Evolutionary conservation across 2,888 invertebrate species (phyloP).

Genomic region (Vanessa cardui): DNA sequence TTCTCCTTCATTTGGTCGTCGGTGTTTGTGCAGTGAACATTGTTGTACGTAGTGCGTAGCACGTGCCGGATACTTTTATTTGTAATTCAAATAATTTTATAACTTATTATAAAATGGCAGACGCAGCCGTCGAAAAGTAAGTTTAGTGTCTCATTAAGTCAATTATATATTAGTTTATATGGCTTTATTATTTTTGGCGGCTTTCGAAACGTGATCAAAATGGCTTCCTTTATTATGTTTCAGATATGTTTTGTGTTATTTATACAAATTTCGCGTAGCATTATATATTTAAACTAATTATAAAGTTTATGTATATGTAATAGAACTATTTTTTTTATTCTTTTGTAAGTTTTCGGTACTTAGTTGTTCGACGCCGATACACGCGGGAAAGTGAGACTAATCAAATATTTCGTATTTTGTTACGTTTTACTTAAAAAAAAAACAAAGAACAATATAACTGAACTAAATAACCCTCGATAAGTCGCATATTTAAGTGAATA

Average conservation of each 20-base stretch:
- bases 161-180: constrained; percentile 46
- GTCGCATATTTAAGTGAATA: constrained; percentile 21
- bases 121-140: constrained; percentile 87
- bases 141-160: constrained; percentile 56
- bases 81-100: constrained; percentile 54
- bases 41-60: constrained; percentile 68
- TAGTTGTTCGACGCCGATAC: constrained; percentile 63
- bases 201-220: constrained; percentile 80
- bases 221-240: constrained; percentile 74
- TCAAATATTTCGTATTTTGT: constrained; percentile 16
- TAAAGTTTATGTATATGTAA: constrained; percentile 5
- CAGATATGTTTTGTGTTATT: constrained; percentile 14
- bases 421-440: neutral
- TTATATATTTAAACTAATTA: constrained; percentile 4
- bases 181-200: constrained; percentile 69
- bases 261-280: neutral
- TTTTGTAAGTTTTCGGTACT: constrained; percentile 54
- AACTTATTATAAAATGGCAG: constrained; percentile 83
- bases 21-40: constrained; percentile 79
- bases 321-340: constrained; percentile 45
- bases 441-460: constrained; percentile 8
- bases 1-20: constrained; percentile 78
- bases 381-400: constrained; percentile 67
- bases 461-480: constrained; percentile 14
- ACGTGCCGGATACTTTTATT: constrained; percentile 65